phyloP scores from a whole-genome alignment of 2,797 vertebrate species.

The Phoeniculus purpureus region DNA sequence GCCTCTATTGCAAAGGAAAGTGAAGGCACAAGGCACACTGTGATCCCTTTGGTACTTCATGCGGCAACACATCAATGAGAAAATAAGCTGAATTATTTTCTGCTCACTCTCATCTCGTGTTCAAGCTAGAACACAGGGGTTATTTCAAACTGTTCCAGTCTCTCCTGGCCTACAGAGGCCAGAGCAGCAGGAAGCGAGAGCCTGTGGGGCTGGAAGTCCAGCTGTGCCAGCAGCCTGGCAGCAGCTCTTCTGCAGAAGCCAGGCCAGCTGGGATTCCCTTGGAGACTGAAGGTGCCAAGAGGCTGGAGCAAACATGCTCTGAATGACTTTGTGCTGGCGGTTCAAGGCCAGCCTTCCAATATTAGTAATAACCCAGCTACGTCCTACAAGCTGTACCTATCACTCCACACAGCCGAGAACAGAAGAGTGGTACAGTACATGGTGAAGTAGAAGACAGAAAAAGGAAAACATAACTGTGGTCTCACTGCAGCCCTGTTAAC shows the following conservation, averaged over 20 bases:
- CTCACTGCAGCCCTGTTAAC: background rate
- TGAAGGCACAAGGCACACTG: background rate
- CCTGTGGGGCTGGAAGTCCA: background rate
- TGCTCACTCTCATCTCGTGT: background rate
- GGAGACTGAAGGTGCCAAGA: background rate
- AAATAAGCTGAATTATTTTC: background rate
- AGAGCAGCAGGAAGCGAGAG: background rate
- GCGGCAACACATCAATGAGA: background rate
- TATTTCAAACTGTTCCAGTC: background rate
- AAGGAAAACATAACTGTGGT: background rate
- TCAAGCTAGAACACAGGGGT: background rate
- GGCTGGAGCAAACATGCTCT: background rate
- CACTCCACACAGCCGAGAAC: background rate
- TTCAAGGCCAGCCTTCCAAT: background rate
- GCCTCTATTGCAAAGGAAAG: background rate
- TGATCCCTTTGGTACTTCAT: background rate
- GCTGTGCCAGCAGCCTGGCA: background rate
- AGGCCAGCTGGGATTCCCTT: slow-evolving; percentile 5
- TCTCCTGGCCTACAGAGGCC: slow-evolving; percentile 36
- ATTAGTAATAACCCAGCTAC: background rate
- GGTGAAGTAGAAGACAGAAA: background rate
- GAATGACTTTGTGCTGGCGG: background rate
- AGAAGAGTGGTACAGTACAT: background rate
- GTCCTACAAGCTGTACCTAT: background rate
- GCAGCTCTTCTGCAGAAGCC: background rate